Percentiles rank a stretch among this genome's conserved stretches.
Evolutionary conservation across 2,113 vertebrate species (phyloP).

Genomic region (Thermophis baileyi): DNA sequence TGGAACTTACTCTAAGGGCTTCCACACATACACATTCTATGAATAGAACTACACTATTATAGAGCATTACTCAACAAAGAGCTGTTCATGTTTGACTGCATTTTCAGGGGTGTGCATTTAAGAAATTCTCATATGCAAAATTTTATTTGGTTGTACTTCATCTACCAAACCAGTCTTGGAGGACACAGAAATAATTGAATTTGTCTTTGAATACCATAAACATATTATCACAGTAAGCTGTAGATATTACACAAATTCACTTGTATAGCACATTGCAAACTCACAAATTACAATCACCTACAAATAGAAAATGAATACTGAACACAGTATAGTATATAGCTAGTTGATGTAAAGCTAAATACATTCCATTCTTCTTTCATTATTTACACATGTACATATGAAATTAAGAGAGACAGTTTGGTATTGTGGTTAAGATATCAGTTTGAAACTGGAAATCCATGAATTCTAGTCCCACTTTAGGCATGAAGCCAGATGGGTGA

Average conservation of each 20-base stretch:
- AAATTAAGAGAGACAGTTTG: background rate
- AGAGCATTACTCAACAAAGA: background rate
- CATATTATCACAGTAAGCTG: background rate
- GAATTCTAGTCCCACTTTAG: background rate
- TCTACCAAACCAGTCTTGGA: background rate
- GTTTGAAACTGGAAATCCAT: background rate
- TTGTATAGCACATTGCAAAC: background rate
- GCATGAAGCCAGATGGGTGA: background rate
- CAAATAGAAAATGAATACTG: background rate
- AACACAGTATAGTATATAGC: background rate
- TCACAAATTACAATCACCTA: background rate
- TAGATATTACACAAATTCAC: background rate
- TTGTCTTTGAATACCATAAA: background rate
- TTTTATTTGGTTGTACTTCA: background rate
- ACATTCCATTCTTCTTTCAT: background rate
- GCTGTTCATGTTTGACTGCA: background rate
- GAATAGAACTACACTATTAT: background rate
- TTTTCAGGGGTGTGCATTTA: background rate
- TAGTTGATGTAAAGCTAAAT: background rate
- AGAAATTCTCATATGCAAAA: background rate
- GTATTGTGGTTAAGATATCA: background rate
- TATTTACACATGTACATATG: background rate
- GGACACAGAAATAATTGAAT: background rate
- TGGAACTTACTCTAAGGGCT: background rate
- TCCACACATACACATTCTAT: background rate